These are phyloP conservation scores for Chauna torquata DNA, from an alignment of 2,113 vertebrate species.

Conservation along the genomic window DNA sequence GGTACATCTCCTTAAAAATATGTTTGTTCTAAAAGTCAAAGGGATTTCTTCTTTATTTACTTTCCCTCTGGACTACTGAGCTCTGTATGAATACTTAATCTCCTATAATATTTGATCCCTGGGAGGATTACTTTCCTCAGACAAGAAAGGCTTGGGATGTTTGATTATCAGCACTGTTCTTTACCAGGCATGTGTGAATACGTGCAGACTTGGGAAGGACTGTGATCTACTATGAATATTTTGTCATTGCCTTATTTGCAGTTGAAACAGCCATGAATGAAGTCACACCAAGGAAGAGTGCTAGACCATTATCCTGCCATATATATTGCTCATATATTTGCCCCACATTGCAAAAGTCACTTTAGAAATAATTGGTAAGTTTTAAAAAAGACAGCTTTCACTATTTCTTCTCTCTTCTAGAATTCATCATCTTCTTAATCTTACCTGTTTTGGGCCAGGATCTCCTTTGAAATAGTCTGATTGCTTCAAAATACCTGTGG, in stretches of 20 bases:
- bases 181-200: not conserved
- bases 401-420: not conserved
- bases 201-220: not conserved
- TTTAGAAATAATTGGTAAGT: not conserved
- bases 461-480: not conserved
- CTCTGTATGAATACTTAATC: not conserved
- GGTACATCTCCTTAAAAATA: not conserved
- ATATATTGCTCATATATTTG: not conserved
- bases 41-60: not conserved
- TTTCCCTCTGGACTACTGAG: not conserved
- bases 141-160: not conserved
- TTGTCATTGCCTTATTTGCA: not conserved
- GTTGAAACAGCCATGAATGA: not conserved
- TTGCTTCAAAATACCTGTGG: not conserved
- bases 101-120: not conserved
- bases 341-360: not conserved
- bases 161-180: not conserved
- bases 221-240: not conserved
- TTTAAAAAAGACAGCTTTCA: not conserved
- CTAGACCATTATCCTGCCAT: not conserved
- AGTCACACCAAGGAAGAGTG: not conserved
- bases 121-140: not conserved
- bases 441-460: not conserved
- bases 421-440: not conserved
- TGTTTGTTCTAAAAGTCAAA: not conserved